Evolutionary conservation across 1,140 invertebrate genomes (phyloP), one percentile per base, ranked within the genome.

Genomic region (Tenebrio molitor): DNA sequence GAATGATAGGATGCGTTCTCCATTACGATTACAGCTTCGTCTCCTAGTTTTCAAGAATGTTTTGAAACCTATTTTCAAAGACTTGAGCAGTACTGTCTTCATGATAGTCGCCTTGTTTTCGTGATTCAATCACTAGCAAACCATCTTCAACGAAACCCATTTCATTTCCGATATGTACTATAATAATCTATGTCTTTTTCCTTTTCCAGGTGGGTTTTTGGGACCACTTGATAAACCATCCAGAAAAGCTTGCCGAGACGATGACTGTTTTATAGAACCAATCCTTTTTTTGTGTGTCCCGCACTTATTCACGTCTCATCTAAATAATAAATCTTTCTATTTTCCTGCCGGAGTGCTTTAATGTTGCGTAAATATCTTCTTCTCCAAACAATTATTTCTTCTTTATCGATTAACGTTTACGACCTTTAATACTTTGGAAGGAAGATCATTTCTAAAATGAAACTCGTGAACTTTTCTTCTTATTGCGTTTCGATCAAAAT

Each of bases 131-230:
- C 1, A 46, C 5, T 3, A 50, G 3, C 5, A 78, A 23, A 1
- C 74, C 71, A 12, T 67, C 76, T 29, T 78, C 71, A n/a, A 81
- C 39, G 42, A 81, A 80, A n/a, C 77, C 77, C 71, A 76, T 71
- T 50, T 80, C 75, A 16, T 72, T 67, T 42, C 78, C 78, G 44
- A 81, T 79, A 72, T 81, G 76, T 34, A 42, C 23, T 42, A 78
- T 77, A 46, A 81, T 78, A 7, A 80, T n/a, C n/a, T n/a, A n/a
- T n/a, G 36, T 14, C 79, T 69, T 75, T 74, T 77, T 19, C 79
- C 74, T 58, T 80, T 81, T 71, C 76, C 76, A 14, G 73, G 33
- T 21, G 77, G 76, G 46, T 70, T 53, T 77, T 78, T 78, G 66
- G 79, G 69, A 6, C 78, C 78, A 23, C 74, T 76, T 1, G 75